Base-by-base conservation (phyloP, 2,888 invertebrate genomes). In the Periphyllus acericola region DNA sequence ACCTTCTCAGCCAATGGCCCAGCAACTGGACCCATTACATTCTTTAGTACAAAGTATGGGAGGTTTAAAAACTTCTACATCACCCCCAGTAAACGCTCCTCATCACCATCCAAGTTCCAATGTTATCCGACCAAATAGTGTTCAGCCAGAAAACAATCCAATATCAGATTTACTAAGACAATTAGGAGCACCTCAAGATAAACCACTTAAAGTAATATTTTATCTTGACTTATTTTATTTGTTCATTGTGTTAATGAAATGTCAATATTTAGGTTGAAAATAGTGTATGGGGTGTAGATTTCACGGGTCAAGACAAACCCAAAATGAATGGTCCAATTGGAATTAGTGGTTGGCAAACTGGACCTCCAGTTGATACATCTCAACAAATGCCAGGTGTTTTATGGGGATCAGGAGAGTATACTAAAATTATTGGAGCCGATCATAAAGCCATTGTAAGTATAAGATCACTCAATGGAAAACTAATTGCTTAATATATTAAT, bases 381-480 rank as follows among this genome's bases (percentile, higher is more conserved):
- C 87, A 87, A 60, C 86, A 80, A 71, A 60, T 66, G 17, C 74
- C 87, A 11, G 60, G 74, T 29, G 72, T 86, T 25, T 60, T 87
- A 25, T 87, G 87, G 87, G 74, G 80, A 75, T 81, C 87, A 79
- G 90, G 90, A 55, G 89, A 89, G 14, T 89, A 90, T 88, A 86
- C 90, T 55, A 90, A 90, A 90, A 92, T 92, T 89, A 92, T 92
- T 90, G 92, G 92, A 91, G 92, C 92, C 90, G 93, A 92, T 89
- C 92, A 92, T 90, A 92, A 92, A 90, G 92, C 92, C 90, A 90
- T 92, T 90, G 92, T 92, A 90, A 91, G 90, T 90, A 71, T 89
- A 3, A 8, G n/a, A 40, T 36, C 29, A 78, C 74, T 88, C 72
- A 29, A 81, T 78, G 89, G 80, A 25, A 32, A 25, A 46, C 25